phyloP scores from a whole-genome alignment of 2,113 vertebrate genomes.

The Aptenodytes forsteri region DNA sequence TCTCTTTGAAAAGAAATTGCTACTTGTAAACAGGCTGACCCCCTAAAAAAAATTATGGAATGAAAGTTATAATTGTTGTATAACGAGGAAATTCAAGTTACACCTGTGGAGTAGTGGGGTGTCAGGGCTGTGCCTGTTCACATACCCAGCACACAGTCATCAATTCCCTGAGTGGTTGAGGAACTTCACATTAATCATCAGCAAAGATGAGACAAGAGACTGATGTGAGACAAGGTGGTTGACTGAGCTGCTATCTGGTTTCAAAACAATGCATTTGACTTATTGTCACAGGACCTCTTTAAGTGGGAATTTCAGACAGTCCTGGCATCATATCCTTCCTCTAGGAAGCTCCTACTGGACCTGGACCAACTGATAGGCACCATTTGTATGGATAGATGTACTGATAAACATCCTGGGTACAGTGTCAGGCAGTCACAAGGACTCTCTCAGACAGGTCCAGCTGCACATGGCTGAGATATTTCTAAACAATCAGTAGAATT shows the following conservation, averaged over 20 bases:
- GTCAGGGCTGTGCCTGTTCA: neutral
- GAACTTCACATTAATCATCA: neutral
- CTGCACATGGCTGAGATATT: neutral
- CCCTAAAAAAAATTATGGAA: neutral
- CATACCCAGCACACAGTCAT: neutral
- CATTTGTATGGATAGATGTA: neutral
- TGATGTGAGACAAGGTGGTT: neutral
- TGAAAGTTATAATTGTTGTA: neutral
- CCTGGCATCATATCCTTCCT: neutral
- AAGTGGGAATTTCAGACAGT: neutral
- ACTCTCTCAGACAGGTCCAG: neutral
- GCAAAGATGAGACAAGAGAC: neutral
- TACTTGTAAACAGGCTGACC: neutral
- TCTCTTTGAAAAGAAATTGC: neutral
- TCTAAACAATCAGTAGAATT: neutral
- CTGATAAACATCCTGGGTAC: neutral
- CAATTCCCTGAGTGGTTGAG: neutral
- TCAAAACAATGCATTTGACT: neutral
- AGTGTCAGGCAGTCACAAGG: neutral
- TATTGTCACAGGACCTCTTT: neutral
- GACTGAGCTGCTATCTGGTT: neutral
- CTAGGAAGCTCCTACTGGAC: neutral
- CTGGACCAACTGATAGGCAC: neutral
- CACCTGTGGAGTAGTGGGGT: neutral
- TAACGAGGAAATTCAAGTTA: neutral